A percentile compares a stretch with the other conserved stretches of the same genome.
These are phyloP conservation scores for Coelopa frigida DNA, from an alignment of 1,140 invertebrate genomes.

Conservation along the genomic window DNA sequence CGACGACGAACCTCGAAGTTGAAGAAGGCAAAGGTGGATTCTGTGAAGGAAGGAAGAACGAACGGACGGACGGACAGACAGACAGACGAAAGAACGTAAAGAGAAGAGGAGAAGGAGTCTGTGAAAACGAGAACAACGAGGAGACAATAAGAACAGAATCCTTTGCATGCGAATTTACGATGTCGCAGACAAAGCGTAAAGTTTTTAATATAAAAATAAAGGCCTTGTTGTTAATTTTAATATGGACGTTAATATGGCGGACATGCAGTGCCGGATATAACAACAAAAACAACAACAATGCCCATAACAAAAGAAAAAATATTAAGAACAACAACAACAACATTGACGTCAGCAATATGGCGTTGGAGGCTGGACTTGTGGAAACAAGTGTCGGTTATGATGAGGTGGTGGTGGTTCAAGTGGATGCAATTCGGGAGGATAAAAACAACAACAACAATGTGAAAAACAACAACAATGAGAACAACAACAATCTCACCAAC, in stretches of 20 bases:
- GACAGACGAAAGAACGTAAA: neutral
- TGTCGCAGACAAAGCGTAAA: constrained; percentile 6
- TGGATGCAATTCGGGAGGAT: neutral
- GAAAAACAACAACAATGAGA: neutral
- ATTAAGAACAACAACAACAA: constrained; percentile 1
- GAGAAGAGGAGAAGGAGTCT: neutral
- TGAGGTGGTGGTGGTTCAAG: neutral
- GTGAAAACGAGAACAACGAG: neutral
- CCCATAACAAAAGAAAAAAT: neutral
- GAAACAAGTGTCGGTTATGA: neutral
- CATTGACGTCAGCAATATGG: neutral
- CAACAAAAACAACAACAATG: too few species aligned
- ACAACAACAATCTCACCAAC: neutral
- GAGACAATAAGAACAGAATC: neutral
- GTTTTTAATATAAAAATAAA: constrained; percentile 18
- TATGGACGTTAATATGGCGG: constrained; percentile 14
- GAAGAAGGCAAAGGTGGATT: too few species aligned
- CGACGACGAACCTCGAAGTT: too few species aligned
- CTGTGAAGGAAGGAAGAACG: too few species aligned
- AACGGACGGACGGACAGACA: too few species aligned
- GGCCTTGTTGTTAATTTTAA: constrained; percentile 16
- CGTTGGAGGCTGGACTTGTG: neutral
- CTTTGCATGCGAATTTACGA: constrained; percentile 7
- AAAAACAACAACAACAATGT: neutral
- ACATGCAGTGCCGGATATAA: constrained; percentile 2